A percentile compares a stretch with the other conserved stretches of the same genome.
phyloP scores from a whole-genome alignment of 1,140 invertebrate species.

The Metopolophium dirhodum region DNA sequence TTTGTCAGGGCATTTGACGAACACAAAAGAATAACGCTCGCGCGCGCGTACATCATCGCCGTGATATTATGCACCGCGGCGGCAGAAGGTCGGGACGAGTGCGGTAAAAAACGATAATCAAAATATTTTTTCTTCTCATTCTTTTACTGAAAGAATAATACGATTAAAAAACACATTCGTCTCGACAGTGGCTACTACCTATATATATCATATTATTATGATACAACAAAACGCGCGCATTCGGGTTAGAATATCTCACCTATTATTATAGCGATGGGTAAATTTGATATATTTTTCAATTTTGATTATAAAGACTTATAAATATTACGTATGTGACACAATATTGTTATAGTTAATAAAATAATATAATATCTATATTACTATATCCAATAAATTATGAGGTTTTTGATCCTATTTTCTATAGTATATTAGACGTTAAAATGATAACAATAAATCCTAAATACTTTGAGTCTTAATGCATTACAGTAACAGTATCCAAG shows the following conservation, averaged over 20 bases:
- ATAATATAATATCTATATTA: background rate
- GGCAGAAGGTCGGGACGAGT: too few species aligned
- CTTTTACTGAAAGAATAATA: background rate
- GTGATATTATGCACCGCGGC: background rate
- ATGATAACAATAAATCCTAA: too few species aligned
- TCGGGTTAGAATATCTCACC: background rate
- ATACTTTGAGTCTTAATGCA: too few species aligned
- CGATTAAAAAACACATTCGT: background rate
- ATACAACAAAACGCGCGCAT: background rate
- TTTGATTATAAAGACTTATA: background rate
- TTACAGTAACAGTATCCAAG: too few species aligned
- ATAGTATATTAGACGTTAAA: too few species aligned
- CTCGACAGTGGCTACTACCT: background rate
- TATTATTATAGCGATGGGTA: background rate
- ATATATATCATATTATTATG: background rate
- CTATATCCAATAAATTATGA: background rate
- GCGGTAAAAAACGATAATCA: background rate
- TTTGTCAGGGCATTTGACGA: constrained; percentile 33
- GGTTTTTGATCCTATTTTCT: background rate
- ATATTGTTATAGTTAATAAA: background rate
- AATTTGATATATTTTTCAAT: background rate
- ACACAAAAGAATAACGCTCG: background rate
- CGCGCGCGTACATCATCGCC: background rate
- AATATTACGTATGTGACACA: background rate
- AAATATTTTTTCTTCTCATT: background rate